Evolutionary conservation across 1,140 invertebrate genomes (phyloP), one percentile per base, ranked within the genome.

Genomic region (Schlechtendalia chinensis): DNA sequence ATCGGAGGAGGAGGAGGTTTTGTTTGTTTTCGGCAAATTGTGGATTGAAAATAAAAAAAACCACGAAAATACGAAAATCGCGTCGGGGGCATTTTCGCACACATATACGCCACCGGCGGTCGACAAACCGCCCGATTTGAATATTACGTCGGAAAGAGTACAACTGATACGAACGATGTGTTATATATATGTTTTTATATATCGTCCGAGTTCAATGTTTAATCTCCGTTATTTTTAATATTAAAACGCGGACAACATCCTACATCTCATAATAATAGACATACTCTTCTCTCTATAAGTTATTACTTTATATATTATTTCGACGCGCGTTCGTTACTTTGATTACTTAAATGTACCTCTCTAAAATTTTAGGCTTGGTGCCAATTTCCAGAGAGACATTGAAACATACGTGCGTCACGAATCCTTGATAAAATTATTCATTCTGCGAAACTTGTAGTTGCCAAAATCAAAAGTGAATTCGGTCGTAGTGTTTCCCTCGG

Each of bases 381-480:
- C 65, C 65, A 69, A 69, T 50, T 69, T 47, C 5, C 45, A 45
- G 45, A 45, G 45, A 69, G 39, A 10, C 24, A 50, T 22, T 24
- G 65, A 50, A 69, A 69, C 45, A 50, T 27, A 69, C 22, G 45
- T 2, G 12, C 22, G 14, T 69, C 65, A 14, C 6, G 17, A 69
- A 50, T 69, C 39, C 12, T 69, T 24, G 39, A 16, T 69, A 17
- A 47, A 50, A 69, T 50, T 69, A 50, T 50, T 50, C 45, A 50
- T 69, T 69, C 32, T 24, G 12, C 12, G 16, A 69, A 69, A 69
- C n/a, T 47, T 27, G 6, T 50, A 24, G 65, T 47, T 69, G 65
- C 65, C 65, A 69, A 69, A 69, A 69, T 69, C 63, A 67, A 67
- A 67, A 45, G 29, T 69, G 39, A 50, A 69, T 22, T 69, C 22